A percentile compares a stretch with the other conserved stretches of the same genome.
These are phyloP conservation scores for Calyptomena viridis DNA, from an alignment of 2,113 vertebrate genomes.

Conservation along the genomic window DNA sequence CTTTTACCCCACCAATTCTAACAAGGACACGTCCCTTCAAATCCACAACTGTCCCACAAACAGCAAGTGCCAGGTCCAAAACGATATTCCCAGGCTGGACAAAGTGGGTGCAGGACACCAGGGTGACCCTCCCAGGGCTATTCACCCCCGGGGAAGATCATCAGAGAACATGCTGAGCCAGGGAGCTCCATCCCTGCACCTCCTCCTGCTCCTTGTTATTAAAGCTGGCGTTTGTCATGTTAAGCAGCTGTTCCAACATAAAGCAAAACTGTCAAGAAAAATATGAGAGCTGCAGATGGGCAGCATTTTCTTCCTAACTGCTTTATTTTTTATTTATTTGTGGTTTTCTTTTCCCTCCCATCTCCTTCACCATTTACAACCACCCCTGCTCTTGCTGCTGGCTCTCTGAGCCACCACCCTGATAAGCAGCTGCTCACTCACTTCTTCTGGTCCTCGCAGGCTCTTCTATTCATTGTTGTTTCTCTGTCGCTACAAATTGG, in stretches of 20 bases:
- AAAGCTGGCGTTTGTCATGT: constrained; percentile 59
- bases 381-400: not conserved
- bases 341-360: not conserved
- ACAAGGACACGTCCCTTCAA: accelerated
- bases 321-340: constrained; percentile 47
- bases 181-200: constrained; percentile 11
- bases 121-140: not conserved
- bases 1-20: not conserved
- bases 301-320: constrained; percentile 49
- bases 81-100: not conserved
- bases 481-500: constrained; percentile 54
- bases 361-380: constrained; percentile 36
- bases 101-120: not conserved
- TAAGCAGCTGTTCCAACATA: constrained; percentile 68
- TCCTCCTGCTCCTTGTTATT: not conserved
- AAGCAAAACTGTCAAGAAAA: constrained; percentile 58
- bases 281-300: constrained; percentile 29
- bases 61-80: not conserved
- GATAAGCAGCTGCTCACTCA: constrained; percentile 25
- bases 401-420: constrained; percentile 23
- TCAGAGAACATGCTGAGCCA: not conserved
- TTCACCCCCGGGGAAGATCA: not conserved
- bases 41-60: accelerated
- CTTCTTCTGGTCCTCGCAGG: not conserved
- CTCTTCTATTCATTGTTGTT: constrained; percentile 45